Evolutionary conservation across 2,113 vertebrate genomes (phyloP).

Genomic region (Monarcha castaneiventris): DNA sequence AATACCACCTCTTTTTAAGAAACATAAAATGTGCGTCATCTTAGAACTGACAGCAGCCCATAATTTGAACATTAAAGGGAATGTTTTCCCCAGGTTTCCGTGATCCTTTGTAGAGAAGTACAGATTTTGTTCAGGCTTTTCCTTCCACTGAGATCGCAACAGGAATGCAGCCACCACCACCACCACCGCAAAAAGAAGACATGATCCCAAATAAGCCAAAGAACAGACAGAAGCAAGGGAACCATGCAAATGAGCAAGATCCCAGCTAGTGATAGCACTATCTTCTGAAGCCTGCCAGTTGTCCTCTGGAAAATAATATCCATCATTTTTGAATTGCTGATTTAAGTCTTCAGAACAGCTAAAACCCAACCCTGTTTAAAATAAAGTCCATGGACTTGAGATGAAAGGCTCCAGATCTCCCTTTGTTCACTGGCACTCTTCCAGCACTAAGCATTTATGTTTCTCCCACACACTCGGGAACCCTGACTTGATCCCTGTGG

Average conservation of each 20-base stretch:
- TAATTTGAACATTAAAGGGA: neutral
- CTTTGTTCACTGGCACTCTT: neutral
- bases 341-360: neutral
- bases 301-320: neutral
- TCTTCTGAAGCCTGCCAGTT: neutral
- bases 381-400: neutral
- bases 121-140: neutral
- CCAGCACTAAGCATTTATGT: neutral
- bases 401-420: neutral
- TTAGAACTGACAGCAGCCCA: neutral
- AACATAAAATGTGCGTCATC: neutral
- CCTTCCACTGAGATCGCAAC: neutral
- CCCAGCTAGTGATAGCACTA: neutral
- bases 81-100: neutral
- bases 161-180: neutral
- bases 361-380: neutral
- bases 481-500: neutral
- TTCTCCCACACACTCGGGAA: neutral
- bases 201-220: neutral
- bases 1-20: neutral
- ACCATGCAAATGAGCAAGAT: neutral
- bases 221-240: neutral
- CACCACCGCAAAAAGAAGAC: neutral
- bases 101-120: neutral
- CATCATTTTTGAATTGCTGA: neutral